Evolutionary conservation across 2,113 vertebrate genomes (phyloP).

Genomic region (Jaculus jaculus): DNA sequence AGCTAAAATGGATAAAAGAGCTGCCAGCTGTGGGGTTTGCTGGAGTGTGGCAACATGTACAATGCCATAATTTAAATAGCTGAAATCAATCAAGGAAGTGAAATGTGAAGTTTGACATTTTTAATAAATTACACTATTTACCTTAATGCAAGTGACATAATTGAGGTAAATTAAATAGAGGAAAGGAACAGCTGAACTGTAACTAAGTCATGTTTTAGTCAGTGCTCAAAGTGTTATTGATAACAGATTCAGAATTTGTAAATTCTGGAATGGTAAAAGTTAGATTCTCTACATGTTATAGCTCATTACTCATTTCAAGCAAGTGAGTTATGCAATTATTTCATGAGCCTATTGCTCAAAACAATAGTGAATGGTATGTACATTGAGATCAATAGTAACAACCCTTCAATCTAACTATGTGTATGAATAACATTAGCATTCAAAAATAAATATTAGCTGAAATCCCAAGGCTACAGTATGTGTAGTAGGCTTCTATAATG

Average conservation of each 20-base stretch:
- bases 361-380: slow-evolving; percentile 43
- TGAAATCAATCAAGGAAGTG: slow-evolving; percentile 58
- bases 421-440: not conserved
- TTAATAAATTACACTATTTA: slow-evolving; percentile 69
- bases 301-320: not conserved
- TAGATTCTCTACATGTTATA: not conserved
- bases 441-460: not conserved
- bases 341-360: not conserved
- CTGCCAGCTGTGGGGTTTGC: slow-evolving; percentile 28
- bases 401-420: slow-evolving; percentile 69
- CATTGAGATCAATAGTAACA: slow-evolving; percentile 68
- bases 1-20: not conserved
- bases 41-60: not conserved
- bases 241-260: slow-evolving; percentile 53
- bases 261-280: slow-evolving; percentile 6
- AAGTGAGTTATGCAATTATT: slow-evolving; percentile 46
- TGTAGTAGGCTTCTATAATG: not conserved
- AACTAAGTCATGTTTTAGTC: slow-evolving; percentile 60
- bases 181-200: slow-evolving; percentile 63
- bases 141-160: slow-evolving; percentile 56
- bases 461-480: not conserved
- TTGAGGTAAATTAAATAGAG: slow-evolving; percentile 67
- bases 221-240: slow-evolving; percentile 64
- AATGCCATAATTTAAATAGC: slow-evolving; percentile 46
- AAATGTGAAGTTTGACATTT: slow-evolving; percentile 72